Conservation (phyloP, 2,888 invertebrate genomes). For the Leucoma salicis region DNA sequence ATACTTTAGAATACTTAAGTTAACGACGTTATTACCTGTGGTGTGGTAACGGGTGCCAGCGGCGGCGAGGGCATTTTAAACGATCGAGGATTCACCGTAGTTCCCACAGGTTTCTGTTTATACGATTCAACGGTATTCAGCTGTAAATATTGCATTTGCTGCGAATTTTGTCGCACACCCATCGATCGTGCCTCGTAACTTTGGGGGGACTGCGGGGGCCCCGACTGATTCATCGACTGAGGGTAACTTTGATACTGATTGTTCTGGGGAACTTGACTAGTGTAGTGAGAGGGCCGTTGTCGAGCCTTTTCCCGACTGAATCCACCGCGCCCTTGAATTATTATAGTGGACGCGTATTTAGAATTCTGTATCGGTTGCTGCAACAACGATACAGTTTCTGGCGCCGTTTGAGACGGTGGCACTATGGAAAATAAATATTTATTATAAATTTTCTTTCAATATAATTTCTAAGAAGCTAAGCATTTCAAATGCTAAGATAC, state of each 20-base stretch:
- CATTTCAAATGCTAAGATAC: too few species aligned
- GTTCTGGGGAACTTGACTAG: conserved; percentile 28
- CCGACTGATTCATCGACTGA: conserved; percentile 35
- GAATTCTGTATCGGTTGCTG: conserved; percentile 67
- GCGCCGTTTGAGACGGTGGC: conserved; percentile 75
- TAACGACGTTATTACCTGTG: conserved; percentile 59
- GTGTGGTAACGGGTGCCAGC: conserved; percentile 48
- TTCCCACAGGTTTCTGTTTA: conserved; percentile 50
- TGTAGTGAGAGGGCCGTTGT: conserved; percentile 54
- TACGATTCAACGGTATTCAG: conserved; percentile 50
- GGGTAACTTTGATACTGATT: conserved; percentile 54
- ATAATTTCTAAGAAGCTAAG: too few species aligned
- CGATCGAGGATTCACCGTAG: conserved; percentile 43
- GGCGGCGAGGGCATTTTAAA: conserved; percentile 79
- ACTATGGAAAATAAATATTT: conserved; percentile 26
- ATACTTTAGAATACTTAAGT: too few species aligned
- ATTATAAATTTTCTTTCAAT: background rate
- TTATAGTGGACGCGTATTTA: conserved; percentile 63
- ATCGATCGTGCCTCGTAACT: conserved; percentile 38
- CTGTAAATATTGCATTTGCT: conserved; percentile 65
- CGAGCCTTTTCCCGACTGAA: conserved; percentile 65
- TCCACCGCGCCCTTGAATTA: conserved; percentile 59
- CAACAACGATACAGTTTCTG: conserved; percentile 73
- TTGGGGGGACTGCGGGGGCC: conserved; percentile 30
- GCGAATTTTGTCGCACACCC: conserved; percentile 40